phyloP scores from a whole-genome alignment of 2,113 vertebrate species.

The Ginglymostoma cirratum region DNA sequence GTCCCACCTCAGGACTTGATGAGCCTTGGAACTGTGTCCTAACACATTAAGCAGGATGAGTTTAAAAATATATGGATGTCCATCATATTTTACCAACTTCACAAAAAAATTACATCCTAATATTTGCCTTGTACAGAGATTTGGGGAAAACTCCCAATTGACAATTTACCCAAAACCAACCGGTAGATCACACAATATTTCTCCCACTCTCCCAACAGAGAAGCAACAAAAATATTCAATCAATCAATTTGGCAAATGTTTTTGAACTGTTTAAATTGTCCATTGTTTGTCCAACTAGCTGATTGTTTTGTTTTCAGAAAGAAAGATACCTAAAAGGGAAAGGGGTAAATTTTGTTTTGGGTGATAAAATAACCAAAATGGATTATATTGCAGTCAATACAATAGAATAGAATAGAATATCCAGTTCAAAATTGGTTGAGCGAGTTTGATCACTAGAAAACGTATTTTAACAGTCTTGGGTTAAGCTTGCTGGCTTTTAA shows the following conservation, averaged over 20 bases:
- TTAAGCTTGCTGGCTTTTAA: not conserved
- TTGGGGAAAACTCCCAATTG: not conserved
- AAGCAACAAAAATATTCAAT: not conserved
- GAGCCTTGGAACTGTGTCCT: no score
- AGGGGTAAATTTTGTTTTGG: not conserved
- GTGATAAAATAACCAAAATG: not conserved
- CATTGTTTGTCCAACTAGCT: not conserved
- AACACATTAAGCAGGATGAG: no score
- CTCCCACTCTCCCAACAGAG: not conserved
- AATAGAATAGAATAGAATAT: not conserved
- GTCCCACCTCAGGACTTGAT: no score
- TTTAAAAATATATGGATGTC: not conserved
- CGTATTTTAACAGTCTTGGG: not conserved
- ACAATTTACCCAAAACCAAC: not conserved
- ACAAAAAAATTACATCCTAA: not conserved
- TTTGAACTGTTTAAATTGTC: not conserved
- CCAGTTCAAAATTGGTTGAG: not conserved
- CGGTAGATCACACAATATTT: constrained; percentile 2
- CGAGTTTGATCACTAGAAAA: not conserved
- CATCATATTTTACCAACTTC: not conserved
- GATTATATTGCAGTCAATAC: not conserved
- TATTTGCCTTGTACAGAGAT: not conserved
- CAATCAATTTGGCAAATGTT: not conserved
- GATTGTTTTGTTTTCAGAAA: not conserved
- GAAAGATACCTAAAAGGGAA: not conserved